Base-by-base conservation (phyloP, 2,113 vertebrate genomes). In the Carollia perspicillata region DNA sequence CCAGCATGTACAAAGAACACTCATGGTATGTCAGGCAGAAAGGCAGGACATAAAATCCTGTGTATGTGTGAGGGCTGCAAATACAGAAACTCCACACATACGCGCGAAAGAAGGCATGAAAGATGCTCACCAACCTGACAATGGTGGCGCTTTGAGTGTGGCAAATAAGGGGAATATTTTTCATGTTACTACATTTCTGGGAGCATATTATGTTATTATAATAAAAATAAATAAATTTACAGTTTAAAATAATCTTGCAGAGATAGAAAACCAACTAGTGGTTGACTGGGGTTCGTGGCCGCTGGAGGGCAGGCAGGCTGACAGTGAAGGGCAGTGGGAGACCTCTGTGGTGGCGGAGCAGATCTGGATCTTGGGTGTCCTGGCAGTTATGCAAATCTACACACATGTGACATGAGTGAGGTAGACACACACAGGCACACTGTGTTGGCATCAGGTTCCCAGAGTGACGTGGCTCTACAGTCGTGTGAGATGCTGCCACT, bases 271-370 rank as follows among this genome's bases (percentile, higher is more conserved):
- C 17, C 37, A 3, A 72, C 35, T 0, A 14, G n/a, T 9, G 65
- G 71, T 7, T n/a, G n/a, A 20, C 8, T 6, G 37, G 55, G 35
- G n/a, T 47, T 14, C 28, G 47, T 37, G 30, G 42, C 1, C 5
- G 14, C 3, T 8, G 71, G 42, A 14, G 1, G 12, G 0, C 7
- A 30, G 51, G 16, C 3, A 0, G 10, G 10, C 0, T 26, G 44
- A 26, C 23, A 8, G 3, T 4, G 20, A 35, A 53, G 22, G 23
- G 33, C 47, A 9, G n/a, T 0, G 3, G 18, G 65, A 75, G 58
- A 33, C 8, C 18, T 69, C 0, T 5, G 9, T 30, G 42, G 14
- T 47, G 3, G 26, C 5, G 55, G 13, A 9, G 2, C n/a, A 11
- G 20, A 5, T 47, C 49, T 33, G 30, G 42, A 2, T 12, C 91